phyloP scores from a whole-genome alignment of 2,888 invertebrate species.

The Cheilosia soror region DNA sequence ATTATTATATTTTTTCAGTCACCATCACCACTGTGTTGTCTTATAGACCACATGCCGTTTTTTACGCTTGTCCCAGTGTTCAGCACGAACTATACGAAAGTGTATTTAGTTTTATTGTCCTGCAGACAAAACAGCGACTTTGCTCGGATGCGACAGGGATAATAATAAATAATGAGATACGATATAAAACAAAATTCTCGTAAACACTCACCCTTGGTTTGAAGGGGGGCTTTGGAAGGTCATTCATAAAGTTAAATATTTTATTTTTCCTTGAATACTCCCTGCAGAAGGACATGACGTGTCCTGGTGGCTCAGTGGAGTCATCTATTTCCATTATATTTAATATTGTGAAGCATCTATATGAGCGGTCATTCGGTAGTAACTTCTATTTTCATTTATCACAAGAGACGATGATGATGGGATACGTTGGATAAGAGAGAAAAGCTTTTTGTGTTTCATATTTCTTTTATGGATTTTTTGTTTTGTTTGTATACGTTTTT shows the following conservation, averaged over 20 bases:
- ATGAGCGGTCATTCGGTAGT: constrained; percentile 57
- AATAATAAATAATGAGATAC: constrained; percentile 74
- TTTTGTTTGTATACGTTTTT: constrained; percentile 32
- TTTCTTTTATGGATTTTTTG: constrained; percentile 50
- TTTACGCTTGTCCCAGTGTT: constrained; percentile 40
- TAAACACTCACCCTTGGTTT: constrained; percentile 54
- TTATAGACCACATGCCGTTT: constrained; percentile 66
- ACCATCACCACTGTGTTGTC: constrained; percentile 4
- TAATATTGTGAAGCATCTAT: constrained; percentile 66
- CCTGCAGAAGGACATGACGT: constrained; percentile 24
- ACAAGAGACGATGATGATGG: constrained; percentile 27
- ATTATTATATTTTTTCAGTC: constrained; percentile 51
- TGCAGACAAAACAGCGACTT: constrained; percentile 39
- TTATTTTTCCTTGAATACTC: constrained; percentile 6
- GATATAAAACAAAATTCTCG: constrained; percentile 74
- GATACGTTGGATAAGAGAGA: constrained; percentile 39
- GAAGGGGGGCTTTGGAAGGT: constrained; percentile 16
- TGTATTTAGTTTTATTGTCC: constrained; percentile 21
- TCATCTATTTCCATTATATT: constrained; percentile 74
- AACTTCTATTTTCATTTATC: constrained; percentile 67
- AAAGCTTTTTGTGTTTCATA: constrained; percentile 74
- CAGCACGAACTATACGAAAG: not conserved
- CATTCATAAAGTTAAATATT: constrained; percentile 74
- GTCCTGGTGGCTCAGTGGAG: constrained; percentile 47
- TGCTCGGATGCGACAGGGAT: constrained; percentile 53